phyloP scores from a whole-genome alignment of 1,140 invertebrate species.

The Pararge aegeria region DNA sequence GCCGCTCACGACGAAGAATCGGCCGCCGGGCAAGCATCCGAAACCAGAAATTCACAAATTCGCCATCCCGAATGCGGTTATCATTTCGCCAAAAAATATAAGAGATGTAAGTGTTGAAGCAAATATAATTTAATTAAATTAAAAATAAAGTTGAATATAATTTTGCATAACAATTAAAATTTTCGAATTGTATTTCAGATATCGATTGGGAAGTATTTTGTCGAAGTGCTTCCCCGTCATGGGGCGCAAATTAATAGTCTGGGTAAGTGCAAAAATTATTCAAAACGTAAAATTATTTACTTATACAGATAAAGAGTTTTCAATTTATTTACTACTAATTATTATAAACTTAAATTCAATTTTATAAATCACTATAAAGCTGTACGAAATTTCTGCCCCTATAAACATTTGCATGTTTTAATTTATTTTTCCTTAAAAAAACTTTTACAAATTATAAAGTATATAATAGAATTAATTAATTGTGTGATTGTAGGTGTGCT shows the following conservation, averaged over 20 bases:
- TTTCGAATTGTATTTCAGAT: constrained; percentile 29
- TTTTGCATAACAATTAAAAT: not conserved
- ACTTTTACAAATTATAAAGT: too few relatives aligned
- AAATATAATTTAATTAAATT: not conserved
- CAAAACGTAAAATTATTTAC: too few relatives aligned
- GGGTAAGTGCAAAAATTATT: constrained; percentile 53
- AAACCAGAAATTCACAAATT: constrained; percentile 19
- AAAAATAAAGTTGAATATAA: not conserved
- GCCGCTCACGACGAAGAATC: constrained; percentile 46
- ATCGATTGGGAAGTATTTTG: constrained; percentile 10
- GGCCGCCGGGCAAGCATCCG: constrained; percentile 32
- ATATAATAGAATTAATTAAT: too few relatives aligned
- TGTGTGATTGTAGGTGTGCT: not conserved
- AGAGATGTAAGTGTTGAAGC: not conserved
- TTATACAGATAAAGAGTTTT: not conserved
- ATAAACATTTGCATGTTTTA: too few relatives aligned
- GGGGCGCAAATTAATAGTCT: constrained; percentile 51
- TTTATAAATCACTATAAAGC: too few relatives aligned
- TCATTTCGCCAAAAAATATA: constrained; percentile 1
- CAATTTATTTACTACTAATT: not conserved
- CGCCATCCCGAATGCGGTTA: constrained; percentile 2
- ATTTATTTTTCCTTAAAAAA: too few relatives aligned
- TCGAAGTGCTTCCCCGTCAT: constrained; percentile 48
- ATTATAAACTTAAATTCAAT: too few relatives aligned
- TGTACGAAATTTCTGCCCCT: too few relatives aligned